A percentile compares a stretch with the other conserved stretches of the same genome.
Evolutionary conservation across 2,113 vertebrate genomes (phyloP).

Genomic region (Hiodon alosoides): DNA sequence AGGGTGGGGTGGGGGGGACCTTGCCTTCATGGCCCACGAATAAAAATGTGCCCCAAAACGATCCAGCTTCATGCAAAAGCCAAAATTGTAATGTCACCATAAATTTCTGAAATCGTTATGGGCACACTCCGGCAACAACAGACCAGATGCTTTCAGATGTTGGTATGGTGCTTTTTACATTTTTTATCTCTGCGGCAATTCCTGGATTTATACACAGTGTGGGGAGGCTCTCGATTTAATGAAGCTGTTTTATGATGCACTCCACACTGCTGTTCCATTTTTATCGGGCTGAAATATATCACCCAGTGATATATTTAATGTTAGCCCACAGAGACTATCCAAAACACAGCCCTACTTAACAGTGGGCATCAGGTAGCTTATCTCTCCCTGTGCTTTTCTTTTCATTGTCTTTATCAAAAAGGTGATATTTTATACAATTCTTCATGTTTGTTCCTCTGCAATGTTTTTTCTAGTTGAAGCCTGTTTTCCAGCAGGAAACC

Average conservation of each 20-base stretch:
- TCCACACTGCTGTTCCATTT: slow-evolving; percentile 23
- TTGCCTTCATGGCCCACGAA: slow-evolving; percentile 41
- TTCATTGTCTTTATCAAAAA: not conserved
- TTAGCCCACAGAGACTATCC: not conserved
- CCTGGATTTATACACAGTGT: slow-evolving; percentile 43
- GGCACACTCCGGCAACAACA: slow-evolving; percentile 38
- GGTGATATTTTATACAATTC: not conserved
- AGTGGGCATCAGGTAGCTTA: not conserved
- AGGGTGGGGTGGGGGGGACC: slow-evolving; percentile 36
- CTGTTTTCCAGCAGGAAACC: no score
- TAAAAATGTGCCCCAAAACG: slow-evolving; percentile 47
- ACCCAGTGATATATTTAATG: slow-evolving; percentile 18
- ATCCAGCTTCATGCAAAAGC: slow-evolving; percentile 26
- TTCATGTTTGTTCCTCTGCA: no score
- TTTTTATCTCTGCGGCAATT: slow-evolving; percentile 40
- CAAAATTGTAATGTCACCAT: slow-evolving; percentile 53
- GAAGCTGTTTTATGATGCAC: slow-evolving; percentile 39
- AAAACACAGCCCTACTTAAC: not conserved
- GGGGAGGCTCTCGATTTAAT: slow-evolving; percentile 41
- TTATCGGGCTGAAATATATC: slow-evolving; percentile 33
- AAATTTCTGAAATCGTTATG: slow-evolving; percentile 49
- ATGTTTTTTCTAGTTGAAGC: no score
- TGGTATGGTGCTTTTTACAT: slow-evolving; percentile 38
- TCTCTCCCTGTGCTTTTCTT: not conserved
- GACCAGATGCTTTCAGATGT: slow-evolving; percentile 52